Conservation (phyloP, 2,113 vertebrate genomes). For the Pachypanchax playfairii region DNA sequence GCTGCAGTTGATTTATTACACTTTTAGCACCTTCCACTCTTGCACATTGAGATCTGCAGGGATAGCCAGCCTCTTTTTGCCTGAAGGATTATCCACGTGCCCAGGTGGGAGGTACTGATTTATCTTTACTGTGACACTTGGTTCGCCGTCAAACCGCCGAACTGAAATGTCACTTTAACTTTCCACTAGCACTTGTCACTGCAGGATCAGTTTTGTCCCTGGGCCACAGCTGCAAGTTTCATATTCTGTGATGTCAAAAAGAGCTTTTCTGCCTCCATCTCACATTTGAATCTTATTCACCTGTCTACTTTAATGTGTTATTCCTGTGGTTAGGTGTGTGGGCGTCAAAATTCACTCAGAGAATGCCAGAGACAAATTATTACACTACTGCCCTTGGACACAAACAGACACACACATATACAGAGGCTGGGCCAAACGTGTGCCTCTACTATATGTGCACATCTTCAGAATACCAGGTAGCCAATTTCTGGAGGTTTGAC, state of each 20-base stretch:
- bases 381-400: conserved; percentile 23
- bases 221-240: conserved; percentile 45
- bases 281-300: conserved; percentile 52
- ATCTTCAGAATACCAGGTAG: conserved; percentile 53
- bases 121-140: conserved; percentile 51
- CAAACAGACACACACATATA: conserved; percentile 5
- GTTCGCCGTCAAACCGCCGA: conserved; percentile 60
- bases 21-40: conserved; percentile 34
- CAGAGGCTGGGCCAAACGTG: conserved; percentile 2
- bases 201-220: conserved; percentile 46
- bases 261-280: conserved; percentile 49
- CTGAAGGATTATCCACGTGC: conserved; percentile 47
- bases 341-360: conserved; percentile 41
- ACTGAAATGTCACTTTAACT: conserved; percentile 76
- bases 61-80: conserved; percentile 29
- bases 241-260: conserved; percentile 56
- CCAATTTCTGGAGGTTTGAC: conserved; percentile 68
- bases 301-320: conserved; percentile 52
- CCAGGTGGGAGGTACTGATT: conserved; percentile 57
- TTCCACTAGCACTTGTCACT: conserved; percentile 60
- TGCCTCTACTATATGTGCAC: conserved; percentile 5
- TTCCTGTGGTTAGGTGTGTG: conserved; percentile 41
- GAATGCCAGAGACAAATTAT: conserved; percentile 43
- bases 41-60: conserved; percentile 5
- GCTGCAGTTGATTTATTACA: conserved; percentile 33